Evolutionary conservation across 2,113 vertebrate genomes (phyloP), one percentile per base, ranked within the genome.

Genomic region (Mystacornis crossleyi): DNA sequence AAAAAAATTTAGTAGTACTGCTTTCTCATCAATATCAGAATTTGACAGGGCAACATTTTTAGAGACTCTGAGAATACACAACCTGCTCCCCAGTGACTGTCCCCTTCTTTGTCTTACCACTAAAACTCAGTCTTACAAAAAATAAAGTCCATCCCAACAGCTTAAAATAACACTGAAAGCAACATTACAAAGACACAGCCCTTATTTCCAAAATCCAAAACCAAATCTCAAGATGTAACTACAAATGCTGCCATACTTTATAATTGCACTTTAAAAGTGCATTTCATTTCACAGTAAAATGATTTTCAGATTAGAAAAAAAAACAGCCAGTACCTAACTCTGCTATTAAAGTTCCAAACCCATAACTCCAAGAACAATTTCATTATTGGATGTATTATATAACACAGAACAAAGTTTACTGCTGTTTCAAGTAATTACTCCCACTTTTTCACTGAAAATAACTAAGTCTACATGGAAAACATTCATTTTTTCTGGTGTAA

Each of bases 391-490:
- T 25, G 48, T 61, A 86, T 43, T 67, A 79, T 18, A 47, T 65
- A 95, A 81, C 34, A 90, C 12, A 90, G 16, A 15, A 58, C 47
- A 48, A 83, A 57, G 47, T 61, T 84, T 60, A 93, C 45, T 81
- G 60, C 40, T 87, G 48, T 57, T 96, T 85, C 78, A 84, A 55
- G 53, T 79, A 91, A 95, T 75, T 86, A 43, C 67, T 77, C 92
- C 34, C 42, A 89, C 17, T 53, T 84, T 84, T 81, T 84, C 78
- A 92, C 25, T 53, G 61, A 57, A 87, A 92, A 42, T 42, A 86
- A 83, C 28, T 73, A 81, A 71, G 85, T 17, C 65, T 67, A 48
- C 18, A 8, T 15, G 14, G 55, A 69, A 77, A 94, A 75, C 15
- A 65, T 21, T 55, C 1, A 0, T 81, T 91, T 78, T 92, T 90